A percentile compares a stretch with the other conserved stretches of the same genome.
phyloP scores from a whole-genome alignment of 1,140 invertebrate genomes.

The Mycetomoellerius zeteki region DNA sequence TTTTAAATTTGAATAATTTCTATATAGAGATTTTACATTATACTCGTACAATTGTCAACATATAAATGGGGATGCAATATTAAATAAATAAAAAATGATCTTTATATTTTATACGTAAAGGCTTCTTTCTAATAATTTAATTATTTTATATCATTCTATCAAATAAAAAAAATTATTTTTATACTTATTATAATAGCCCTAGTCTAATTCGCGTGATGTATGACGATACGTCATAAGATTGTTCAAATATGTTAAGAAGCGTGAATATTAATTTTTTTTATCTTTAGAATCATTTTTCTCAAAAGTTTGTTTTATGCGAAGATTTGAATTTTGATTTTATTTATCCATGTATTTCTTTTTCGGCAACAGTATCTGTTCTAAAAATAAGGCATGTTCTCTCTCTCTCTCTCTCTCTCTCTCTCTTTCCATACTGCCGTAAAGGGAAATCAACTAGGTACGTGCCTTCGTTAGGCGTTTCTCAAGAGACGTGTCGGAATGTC shows the following conservation, averaged over 20 bases:
- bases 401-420: no score
- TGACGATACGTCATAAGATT: background rate
- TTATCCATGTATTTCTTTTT: background rate
- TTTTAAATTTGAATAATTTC: background rate
- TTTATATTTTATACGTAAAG: background rate
- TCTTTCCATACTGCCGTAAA: background rate
- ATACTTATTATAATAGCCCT: background rate
- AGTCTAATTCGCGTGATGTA: background rate
- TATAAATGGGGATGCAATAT: background rate
- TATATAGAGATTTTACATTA: background rate
- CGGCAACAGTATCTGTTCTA: no score
- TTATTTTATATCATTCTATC: background rate
- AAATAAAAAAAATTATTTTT: background rate
- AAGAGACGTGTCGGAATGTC: slow-evolving; percentile 67
- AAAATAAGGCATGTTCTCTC: background rate
- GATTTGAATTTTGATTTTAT: background rate
- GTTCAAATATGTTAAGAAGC: background rate
- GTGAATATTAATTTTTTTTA: background rate
- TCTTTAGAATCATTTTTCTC: background rate
- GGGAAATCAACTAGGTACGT: slow-evolving; percentile 57
- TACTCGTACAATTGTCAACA: background rate
- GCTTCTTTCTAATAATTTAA: background rate
- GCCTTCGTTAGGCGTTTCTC: slow-evolving; percentile 72
- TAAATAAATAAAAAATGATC: background rate
- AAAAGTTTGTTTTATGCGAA: background rate